Conservation (phyloP, 2,888 invertebrate species). For the Auanema sp. region DNA sequence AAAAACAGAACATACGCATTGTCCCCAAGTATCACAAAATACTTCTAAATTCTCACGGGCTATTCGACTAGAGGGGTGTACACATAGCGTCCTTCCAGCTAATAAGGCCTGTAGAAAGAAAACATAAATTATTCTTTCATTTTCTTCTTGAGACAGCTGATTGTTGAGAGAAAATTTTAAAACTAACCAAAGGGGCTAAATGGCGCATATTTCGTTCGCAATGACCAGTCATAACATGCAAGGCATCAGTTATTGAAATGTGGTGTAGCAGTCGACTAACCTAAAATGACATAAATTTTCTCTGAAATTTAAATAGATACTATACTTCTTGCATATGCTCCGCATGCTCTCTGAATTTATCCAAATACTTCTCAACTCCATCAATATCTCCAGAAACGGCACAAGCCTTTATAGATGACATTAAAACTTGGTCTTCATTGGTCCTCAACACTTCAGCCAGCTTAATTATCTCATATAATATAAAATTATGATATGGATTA, state of each 20-base stretch:
- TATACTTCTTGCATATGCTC: slow-evolving; percentile 94
- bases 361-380: slow-evolving; percentile 87
- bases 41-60: slow-evolving; percentile 92
- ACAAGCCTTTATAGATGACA: slow-evolving; percentile 64
- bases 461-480: slow-evolving; percentile 18
- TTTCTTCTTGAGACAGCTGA: slow-evolving; percentile 4
- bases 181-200: slow-evolving; percentile 81
- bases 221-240: slow-evolving; percentile 93
- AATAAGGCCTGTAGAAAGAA: slow-evolving; percentile 74
- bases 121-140: slow-evolving; percentile 4
- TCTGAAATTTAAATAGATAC: neutral
- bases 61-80: slow-evolving; percentile 89
- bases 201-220: slow-evolving; percentile 91
- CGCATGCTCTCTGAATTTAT: slow-evolving; percentile 93
- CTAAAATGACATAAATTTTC: slow-evolving; percentile 67
- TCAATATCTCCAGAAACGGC: slow-evolving; percentile 80
- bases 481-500: slow-evolving; percentile 20
- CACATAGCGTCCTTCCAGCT: slow-evolving; percentile 86
- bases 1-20: slow-evolving; percentile 64
- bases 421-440: slow-evolving; percentile 68
- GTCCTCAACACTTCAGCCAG: slow-evolving; percentile 66
- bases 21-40: slow-evolving; percentile 70
- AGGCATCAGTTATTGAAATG: slow-evolving; percentile 87
- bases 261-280: slow-evolving; percentile 93
- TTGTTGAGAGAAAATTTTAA: slow-evolving; percentile 1